Evolutionary conservation across 64 coral and sea anemone genomes (phyloP).

Genomic region (Montipora cactus): DNA sequence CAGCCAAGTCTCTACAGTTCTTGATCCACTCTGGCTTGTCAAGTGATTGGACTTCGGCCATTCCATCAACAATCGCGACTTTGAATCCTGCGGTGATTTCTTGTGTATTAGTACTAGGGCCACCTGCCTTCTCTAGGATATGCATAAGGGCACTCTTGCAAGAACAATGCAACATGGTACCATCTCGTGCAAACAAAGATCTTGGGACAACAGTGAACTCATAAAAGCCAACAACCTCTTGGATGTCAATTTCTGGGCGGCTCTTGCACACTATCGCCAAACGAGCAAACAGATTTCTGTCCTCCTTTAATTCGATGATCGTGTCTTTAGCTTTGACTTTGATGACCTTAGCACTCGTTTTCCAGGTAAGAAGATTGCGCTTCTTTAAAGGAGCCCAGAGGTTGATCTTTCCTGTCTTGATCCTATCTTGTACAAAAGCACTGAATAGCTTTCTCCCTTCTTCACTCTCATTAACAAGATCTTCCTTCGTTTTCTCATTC

Average conservation of each 20-base stretch:
- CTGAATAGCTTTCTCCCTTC: too few species aligned
- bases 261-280: slow-evolving; percentile 32
- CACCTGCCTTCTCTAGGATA: slow-evolving; percentile 65
- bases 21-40: slow-evolving; percentile 35
- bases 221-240: slow-evolving; percentile 61
- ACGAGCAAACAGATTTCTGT: slow-evolving; percentile 7
- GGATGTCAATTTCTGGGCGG: slow-evolving; percentile 33
- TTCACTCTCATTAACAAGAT: too few species aligned
- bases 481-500: too few species aligned
- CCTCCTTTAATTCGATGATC: slow-evolving; percentile 49
- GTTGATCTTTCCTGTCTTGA: too few species aligned
- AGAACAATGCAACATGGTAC: slow-evolving; percentile 71
- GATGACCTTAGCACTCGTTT: slow-evolving; percentile 47
- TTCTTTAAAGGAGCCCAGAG: too few species aligned
- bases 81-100: not conserved
- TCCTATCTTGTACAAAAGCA: too few species aligned
- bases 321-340: slow-evolving; percentile 45
- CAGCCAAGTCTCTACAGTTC: slow-evolving; percentile 70
- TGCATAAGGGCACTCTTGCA: slow-evolving; percentile 65
- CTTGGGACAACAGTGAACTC: slow-evolving; percentile 75
- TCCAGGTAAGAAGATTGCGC: slow-evolving; percentile 47
- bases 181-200: slow-evolving; percentile 75
- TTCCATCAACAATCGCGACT: not conserved
- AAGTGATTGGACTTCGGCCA: slow-evolving; percentile 52
- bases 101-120: slow-evolving; percentile 49